phyloP scores from a whole-genome alignment of 2,888 invertebrate genomes.

The Eueremaeus valkanovi region DNA sequence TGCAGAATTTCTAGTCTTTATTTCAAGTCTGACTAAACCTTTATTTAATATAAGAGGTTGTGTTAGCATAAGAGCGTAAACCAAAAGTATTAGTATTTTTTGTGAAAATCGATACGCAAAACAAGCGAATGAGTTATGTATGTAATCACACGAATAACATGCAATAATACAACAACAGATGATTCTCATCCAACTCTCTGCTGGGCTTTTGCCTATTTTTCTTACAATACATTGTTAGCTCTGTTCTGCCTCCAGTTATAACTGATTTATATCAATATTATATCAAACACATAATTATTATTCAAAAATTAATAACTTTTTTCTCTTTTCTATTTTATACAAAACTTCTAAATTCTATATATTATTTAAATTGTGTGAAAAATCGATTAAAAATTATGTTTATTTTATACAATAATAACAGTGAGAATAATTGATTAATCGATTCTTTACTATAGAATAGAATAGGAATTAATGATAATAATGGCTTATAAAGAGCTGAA shows the following conservation, averaged over 20 bases:
- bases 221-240: too few relatives aligned
- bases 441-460: too few relatives aligned
- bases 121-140: not conserved
- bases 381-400: too few relatives aligned
- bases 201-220: not conserved
- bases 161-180: slow-evolving; percentile 2
- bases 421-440: too few relatives aligned
- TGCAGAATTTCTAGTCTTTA: too few relatives aligned
- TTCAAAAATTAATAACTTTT: not conserved
- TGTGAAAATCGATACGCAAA: not conserved
- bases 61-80: not conserved
- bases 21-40: too few relatives aligned
- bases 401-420: too few relatives aligned
- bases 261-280: not conserved
- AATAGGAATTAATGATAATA: too few relatives aligned
- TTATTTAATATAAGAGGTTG: not conserved
- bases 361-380: too few relatives aligned
- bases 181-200: not conserved
- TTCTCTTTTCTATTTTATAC: too few relatives aligned
- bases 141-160: not conserved
- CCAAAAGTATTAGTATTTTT: not conserved
- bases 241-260: too few relatives aligned
- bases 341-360: not conserved
- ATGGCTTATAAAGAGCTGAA: too few relatives aligned
- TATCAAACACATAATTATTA: not conserved